phyloP scores from a whole-genome alignment of 2,797 vertebrate genomes.

The Molossus alvarezi region DNA sequence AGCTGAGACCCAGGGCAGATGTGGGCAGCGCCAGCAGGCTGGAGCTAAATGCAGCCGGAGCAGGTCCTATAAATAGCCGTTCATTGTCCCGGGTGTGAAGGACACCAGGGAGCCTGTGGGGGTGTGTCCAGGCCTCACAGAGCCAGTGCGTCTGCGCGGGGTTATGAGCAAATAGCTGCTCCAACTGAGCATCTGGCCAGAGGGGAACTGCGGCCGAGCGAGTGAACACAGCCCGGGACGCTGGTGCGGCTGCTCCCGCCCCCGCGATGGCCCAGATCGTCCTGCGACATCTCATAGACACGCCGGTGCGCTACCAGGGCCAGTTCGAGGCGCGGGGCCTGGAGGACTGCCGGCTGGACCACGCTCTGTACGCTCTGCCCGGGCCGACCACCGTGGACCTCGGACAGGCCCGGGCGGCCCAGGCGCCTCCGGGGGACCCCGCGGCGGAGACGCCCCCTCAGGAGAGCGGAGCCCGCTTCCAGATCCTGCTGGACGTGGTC shows the following conservation, averaged over 20 bases:
- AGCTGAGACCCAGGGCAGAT: background rate
- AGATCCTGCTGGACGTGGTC: constrained; percentile 92
- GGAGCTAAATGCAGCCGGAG: constrained; percentile 79
- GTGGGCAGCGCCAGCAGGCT: constrained; percentile 67
- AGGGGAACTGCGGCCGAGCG: background rate
- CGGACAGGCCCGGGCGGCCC: background rate
- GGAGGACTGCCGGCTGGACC: constrained; percentile 89
- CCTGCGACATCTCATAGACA: constrained; percentile 91
- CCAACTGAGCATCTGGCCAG: constrained; percentile 7
- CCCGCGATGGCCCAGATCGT: constrained; percentile 91
- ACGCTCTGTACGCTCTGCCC: constrained; percentile 91
- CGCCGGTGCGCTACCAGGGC: constrained; percentile 90
- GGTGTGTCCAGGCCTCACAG: constrained; percentile 68
- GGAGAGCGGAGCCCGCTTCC: constrained; percentile 86
- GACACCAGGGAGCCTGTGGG: constrained; percentile 68
- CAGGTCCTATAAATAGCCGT: constrained; percentile 89
- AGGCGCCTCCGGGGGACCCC: background rate
- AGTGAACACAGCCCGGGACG: background rate
- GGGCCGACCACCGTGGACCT: constrained; percentile 86
- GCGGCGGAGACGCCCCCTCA: accelerated
- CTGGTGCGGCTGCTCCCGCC: background rate
- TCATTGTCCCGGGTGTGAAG: constrained; percentile 87
- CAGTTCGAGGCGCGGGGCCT: constrained; percentile 88
- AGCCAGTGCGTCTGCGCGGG: constrained; percentile 77
- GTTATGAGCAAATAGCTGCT: constrained; percentile 83